Percentiles rank a stretch among this genome's conserved stretches.
Evolutionary conservation across 2,888 invertebrate species (phyloP).

Genomic region (Bunonema sp.): DNA sequence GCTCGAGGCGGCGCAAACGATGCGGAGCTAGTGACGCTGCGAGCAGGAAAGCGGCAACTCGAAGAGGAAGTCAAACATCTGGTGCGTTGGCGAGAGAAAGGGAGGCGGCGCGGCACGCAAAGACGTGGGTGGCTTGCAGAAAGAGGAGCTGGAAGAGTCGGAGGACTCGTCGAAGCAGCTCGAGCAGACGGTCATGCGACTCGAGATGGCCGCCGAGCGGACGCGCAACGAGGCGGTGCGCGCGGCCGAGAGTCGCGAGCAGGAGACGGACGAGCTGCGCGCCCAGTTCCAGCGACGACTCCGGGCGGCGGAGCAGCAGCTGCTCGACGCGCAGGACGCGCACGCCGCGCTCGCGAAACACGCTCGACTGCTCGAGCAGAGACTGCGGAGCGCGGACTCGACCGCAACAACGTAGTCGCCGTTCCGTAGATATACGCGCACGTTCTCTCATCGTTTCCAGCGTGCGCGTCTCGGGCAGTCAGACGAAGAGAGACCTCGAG

Average conservation of each 20-base stretch:
- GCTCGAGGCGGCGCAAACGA: slow-evolving; percentile 4
- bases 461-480: slow-evolving; percentile 8
- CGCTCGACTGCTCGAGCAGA: slow-evolving; percentile 74
- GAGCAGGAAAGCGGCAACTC: slow-evolving; percentile 69
- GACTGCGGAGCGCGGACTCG: too few relatives aligned
- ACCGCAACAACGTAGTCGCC: too few relatives aligned
- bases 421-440: too few relatives aligned
- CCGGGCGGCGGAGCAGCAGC: slow-evolving; percentile 22
- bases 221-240: slow-evolving; percentile 44
- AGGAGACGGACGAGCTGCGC: slow-evolving; percentile 78
- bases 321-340: slow-evolving; percentile 78
- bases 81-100: too few relatives aligned
- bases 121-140: slow-evolving; percentile 8
- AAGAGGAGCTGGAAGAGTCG: slow-evolving; percentile 80
- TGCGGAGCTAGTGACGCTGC: slow-evolving; percentile 54
- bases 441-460: too few relatives aligned
- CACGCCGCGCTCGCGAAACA: slow-evolving; percentile 69
- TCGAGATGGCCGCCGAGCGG: slow-evolving; percentile 63
- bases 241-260: slow-evolving; percentile 75
- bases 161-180: slow-evolving; percentile 75
- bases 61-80: slow-evolving; percentile 56
- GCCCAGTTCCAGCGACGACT: slow-evolving; percentile 72
- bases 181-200: slow-evolving; percentile 68
- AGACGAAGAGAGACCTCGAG: slow-evolving; percentile 17
- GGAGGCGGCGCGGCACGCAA: too few relatives aligned